Base-by-base conservation (phyloP, 1,140 invertebrate species). In the Aphaenogaster floridana region DNA sequence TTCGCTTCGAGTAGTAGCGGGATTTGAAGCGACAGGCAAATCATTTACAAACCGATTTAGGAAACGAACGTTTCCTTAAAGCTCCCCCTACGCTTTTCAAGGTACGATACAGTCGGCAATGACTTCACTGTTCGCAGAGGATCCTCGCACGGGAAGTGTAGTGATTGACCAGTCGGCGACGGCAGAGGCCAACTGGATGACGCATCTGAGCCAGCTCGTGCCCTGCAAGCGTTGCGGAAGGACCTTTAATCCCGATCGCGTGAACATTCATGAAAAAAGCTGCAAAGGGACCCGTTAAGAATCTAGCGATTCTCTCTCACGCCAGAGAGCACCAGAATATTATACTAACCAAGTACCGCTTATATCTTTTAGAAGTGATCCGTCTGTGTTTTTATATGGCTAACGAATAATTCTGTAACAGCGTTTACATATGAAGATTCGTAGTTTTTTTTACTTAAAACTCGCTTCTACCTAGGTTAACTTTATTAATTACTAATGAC, bases 201-300 rank as follows among this genome's bases (percentile, higher is more conserved):
- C 94, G 48, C 96, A 97, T 86, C 87, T 96, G 28, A 94, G 93
- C 59, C 96, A 96, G 86, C 92, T 98, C 54, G 95, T 97, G 36
- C 96, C 96, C 1, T 98, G 97, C 92, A 95, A 96, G 87, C 95
- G 96, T 80, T 98, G 97, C 93, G 96, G 96, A 28, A 95, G 97
- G 61, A 97, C 97, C 36, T 98, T 98, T 92, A 96, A 96, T 91
- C 97, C 97, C 1, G 97, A 98, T 88, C 94, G 97, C 68, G 95
- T 98, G 2, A 93, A 93, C 48, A 93, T 97, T 34, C 97, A 98
- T 90, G 96, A 97, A 93, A 95, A 96, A 68, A 96, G 96, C 84
- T 98, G 97, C 88, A 96, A 96, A 89, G 94, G 92, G 52, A 92
- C 28, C 50, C 90, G 80, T 71, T 93, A 76, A 91, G 77, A 50